A percentile compares a stretch with the other conserved stretches of the same genome.
Conservation (phyloP, 2,888 invertebrate species). For the Tetranychus truncatus region DNA sequence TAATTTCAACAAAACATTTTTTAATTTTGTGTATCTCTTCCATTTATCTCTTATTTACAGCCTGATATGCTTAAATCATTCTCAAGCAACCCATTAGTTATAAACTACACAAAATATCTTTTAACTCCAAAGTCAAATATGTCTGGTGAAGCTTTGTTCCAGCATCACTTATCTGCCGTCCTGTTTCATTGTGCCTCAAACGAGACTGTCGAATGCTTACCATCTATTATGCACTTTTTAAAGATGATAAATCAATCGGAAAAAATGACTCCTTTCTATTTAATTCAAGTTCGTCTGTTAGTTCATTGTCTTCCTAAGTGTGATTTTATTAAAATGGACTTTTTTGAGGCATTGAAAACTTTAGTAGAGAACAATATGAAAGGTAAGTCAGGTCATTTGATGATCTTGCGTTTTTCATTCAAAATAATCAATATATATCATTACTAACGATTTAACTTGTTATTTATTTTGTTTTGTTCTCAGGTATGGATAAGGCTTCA, state of each 20-base stretch:
- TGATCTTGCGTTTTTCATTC: background rate
- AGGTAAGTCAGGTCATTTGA: background rate
- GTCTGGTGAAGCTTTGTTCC: conserved; percentile 25
- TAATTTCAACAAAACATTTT: background rate
- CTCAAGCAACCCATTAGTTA: conserved; percentile 26
- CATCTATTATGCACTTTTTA: conserved; percentile 5
- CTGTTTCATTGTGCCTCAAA: conserved; percentile 61
- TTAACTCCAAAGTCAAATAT: conserved; percentile 20
- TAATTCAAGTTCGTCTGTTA: background rate
- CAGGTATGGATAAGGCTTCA: conserved; percentile 5
- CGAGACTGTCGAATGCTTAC: conserved; percentile 55
- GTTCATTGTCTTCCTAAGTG: conserved; percentile 1
- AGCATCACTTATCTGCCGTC: conserved; percentile 43
- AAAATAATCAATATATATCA: background rate
- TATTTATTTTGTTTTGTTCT: background rate
- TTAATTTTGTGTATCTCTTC: background rate
- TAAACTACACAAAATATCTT: conserved; percentile 26
- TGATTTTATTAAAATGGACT: conserved; percentile 7
- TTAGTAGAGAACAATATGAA: conserved; percentile 7
- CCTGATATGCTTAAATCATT: conserved; percentile 25
- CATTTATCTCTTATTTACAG: conserved; percentile 18
- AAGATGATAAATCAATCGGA: conserved; percentile 8
- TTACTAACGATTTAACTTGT: no score
- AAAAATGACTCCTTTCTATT: background rate
- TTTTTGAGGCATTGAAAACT: conserved; percentile 7